phyloP scores from a whole-genome alignment of 2,113 vertebrate species.

The Ceyx cyanopectus region DNA sequence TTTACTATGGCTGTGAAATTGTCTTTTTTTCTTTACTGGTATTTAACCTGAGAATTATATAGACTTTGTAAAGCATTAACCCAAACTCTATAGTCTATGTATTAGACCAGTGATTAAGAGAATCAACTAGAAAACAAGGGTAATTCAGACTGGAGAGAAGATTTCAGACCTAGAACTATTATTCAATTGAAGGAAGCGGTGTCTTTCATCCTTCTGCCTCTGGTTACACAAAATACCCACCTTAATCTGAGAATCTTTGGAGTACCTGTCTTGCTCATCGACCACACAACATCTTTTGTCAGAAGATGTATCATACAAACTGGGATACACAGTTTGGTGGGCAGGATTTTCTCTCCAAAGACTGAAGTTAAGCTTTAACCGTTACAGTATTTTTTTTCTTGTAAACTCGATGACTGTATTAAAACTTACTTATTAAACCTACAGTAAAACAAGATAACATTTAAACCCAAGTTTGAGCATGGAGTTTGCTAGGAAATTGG shows the following conservation, averaged over 20 bases:
- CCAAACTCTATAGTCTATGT: not conserved
- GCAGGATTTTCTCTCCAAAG: not conserved
- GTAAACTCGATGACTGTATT: not conserved
- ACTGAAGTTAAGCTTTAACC: not conserved
- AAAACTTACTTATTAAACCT: not conserved
- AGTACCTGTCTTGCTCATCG: not conserved
- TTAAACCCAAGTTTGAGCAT: not conserved
- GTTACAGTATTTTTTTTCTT: not conserved
- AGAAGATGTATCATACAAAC: not conserved
- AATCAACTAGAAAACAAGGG: conserved; percentile 4
- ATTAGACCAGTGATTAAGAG: not conserved
- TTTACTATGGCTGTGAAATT: conserved; percentile 45
- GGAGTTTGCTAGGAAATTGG: not conserved
- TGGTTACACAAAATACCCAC: not conserved
- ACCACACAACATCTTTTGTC: not conserved
- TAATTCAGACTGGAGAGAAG: not conserved
- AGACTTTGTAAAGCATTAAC: conserved; percentile 1
- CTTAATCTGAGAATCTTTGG: not conserved
- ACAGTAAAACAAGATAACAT: not conserved
- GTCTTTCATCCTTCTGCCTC: not conserved
- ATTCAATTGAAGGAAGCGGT: not conserved
- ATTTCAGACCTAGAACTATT: not conserved
- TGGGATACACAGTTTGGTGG: not conserved
- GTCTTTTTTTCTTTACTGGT: conserved; percentile 34
- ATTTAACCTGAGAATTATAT: conserved; percentile 11